Evolutionary conservation across 2,888 invertebrate species (phyloP).

Genomic region (Athalia circularis): DNA sequence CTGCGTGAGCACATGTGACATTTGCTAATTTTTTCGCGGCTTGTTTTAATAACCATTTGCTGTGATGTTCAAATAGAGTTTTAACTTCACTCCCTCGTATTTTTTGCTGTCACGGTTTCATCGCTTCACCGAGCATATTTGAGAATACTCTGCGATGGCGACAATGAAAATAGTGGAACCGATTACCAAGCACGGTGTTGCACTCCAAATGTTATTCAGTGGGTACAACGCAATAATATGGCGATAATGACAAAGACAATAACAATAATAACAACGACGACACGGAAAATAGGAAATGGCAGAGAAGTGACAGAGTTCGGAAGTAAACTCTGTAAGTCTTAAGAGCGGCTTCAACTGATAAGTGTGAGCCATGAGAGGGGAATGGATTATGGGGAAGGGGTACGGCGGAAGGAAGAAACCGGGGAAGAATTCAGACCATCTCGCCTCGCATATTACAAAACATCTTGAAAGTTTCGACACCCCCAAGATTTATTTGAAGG

Average conservation of each 20-base stretch:
- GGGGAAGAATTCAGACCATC: slow-evolving; percentile 12
- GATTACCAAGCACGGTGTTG: neutral
- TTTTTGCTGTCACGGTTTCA: slow-evolving; percentile 6
- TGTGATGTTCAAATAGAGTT: slow-evolving; percentile 21
- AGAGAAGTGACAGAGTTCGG: slow-evolving; percentile 28
- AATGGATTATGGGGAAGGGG: slow-evolving; percentile 19
- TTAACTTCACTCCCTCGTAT: neutral
- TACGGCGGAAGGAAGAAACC: neutral
- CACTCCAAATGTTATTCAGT: too few relatives aligned
- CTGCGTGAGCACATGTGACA: slow-evolving; percentile 22
- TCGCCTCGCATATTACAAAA: slow-evolving; percentile 55
- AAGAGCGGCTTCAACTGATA: slow-evolving; percentile 38
- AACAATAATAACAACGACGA: neutral
- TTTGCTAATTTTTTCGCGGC: slow-evolving; percentile 29
- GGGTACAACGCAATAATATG: too few relatives aligned
- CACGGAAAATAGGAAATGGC: slow-evolving; percentile 14
- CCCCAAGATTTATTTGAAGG: slow-evolving; percentile 61
- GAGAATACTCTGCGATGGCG: neutral
- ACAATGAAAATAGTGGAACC: neutral
- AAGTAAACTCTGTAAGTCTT: slow-evolving; percentile 34
- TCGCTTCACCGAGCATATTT: neutral
- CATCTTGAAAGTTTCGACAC: slow-evolving; percentile 63
- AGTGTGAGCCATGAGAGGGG: slow-evolving; percentile 31
- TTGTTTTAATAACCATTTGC: slow-evolving; percentile 29
- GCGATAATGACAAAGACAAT: too few relatives aligned